Percentiles rank a stretch among this genome's conserved stretches.
phyloP scores from a whole-genome alignment of 2,888 invertebrate species.

The Herminia tarsipennalis region DNA sequence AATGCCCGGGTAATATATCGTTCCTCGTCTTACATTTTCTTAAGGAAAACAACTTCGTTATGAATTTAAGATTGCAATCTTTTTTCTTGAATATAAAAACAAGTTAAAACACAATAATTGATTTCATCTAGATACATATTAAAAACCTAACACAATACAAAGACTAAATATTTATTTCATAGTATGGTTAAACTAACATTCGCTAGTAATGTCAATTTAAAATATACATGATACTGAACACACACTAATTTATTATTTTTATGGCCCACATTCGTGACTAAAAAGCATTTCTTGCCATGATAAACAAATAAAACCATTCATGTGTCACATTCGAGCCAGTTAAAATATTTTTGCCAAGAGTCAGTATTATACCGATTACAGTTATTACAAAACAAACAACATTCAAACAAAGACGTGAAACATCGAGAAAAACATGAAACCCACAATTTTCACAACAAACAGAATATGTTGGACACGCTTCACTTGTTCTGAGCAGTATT shows the following conservation, averaged over 20 bases:
- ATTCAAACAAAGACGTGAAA: conserved; percentile 56
- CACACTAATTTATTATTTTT: too few relatives aligned
- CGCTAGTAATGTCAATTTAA: too few relatives aligned
- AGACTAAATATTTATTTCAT: too few relatives aligned
- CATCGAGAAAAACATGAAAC: conserved; percentile 66
- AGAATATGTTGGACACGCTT: conserved; percentile 79
- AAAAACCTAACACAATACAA: too few relatives aligned
- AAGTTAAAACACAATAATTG: conserved; percentile 16
- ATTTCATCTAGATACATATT: not conserved
- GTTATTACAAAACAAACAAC: conserved; percentile 61
- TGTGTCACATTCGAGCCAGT: conserved; percentile 34
- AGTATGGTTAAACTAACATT: too few relatives aligned
- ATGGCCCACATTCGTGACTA: conserved; percentile 17
- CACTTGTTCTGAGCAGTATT: conserved; percentile 77
- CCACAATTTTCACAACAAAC: conserved; percentile 74
- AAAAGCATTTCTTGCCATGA: conserved; percentile 17
- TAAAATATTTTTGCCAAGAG: conserved; percentile 28
- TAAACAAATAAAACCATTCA: conserved; percentile 28
- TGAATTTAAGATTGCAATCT: conserved; percentile 38
- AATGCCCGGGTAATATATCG: conserved; percentile 63
- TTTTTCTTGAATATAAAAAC: conserved; percentile 39
- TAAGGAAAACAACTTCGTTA: conserved; percentile 54
- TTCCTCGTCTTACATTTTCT: conserved; percentile 44
- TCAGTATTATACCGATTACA: conserved; percentile 38
- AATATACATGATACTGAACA: too few relatives aligned